Evolutionary conservation across 1,140 invertebrate genomes (phyloP), one percentile per base, ranked within the genome.

Genomic region (Notospermus geniculatus): DNA sequence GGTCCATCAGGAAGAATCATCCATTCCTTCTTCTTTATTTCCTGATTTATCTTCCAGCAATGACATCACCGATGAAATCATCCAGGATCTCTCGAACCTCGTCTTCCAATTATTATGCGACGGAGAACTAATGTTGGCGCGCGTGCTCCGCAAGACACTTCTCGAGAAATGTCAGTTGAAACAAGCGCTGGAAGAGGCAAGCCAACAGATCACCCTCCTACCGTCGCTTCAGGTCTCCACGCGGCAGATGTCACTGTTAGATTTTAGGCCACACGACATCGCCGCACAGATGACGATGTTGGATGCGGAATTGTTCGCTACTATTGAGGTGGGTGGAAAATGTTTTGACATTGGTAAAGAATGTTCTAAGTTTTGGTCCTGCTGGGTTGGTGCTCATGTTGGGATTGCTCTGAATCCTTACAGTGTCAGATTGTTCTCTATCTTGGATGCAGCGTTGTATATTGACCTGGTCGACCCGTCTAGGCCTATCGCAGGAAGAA

Each of bases 281-380:
- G 97, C 97, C 2, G 95, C 98, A 80, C 97, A 99, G 84, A 98
- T 99, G 94, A 99, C 97, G 0, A 76, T 97, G 17, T 78, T 99
- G 22, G 97, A 99, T 81, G 90, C 95, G 0, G 91, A 97, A 69
- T 82, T 98, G 25, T 99, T 98, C 80, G 89, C 92, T 80, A 93
- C 93, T 77, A 96, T 99, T 71, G 95, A 98, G 80, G 93, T 95
- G 71, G 65, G 64, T 58, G 19, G 4, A n/a, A 36, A 36, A n/a
- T n/a, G n/a, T n/a, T n/a, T n/a, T n/a, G n/a, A n/a, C n/a, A n/a
- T n/a, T n/a, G n/a, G n/a, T n/a, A n/a, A n/a, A n/a, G n/a, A n/a
- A n/a, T n/a, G n/a, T n/a, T n/a, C n/a, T n/a, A n/a, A n/a, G n/a
- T n/a, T n/a, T n/a, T n/a, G n/a, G n/a, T n/a, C n/a, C n/a, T n/a